Conservation (phyloP, 1,140 invertebrate species). For the Coptotermes formosanus region DNA sequence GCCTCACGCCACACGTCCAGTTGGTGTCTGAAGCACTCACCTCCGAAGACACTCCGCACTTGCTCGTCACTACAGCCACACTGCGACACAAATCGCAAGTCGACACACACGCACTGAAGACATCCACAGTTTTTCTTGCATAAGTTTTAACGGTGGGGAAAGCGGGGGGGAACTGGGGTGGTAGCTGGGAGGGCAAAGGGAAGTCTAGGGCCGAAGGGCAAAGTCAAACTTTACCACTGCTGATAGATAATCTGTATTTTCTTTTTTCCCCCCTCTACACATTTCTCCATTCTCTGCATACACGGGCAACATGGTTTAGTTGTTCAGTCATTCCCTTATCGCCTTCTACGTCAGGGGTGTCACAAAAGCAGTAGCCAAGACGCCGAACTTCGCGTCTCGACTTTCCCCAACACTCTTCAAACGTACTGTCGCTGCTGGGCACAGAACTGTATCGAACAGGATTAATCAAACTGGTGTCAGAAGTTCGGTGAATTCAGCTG, state of each 20-base stretch:
- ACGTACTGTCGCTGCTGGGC: no score
- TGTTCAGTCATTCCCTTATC: neutral
- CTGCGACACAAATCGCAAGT: neutral
- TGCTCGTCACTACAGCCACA: no score
- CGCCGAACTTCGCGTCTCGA: no score
- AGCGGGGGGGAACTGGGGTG: no score
- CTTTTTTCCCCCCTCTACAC: neutral
- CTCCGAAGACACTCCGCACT: no score
- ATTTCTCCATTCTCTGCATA: neutral
- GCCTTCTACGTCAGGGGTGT: neutral
- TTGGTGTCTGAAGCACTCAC: no score
- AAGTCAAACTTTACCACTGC: constrained; percentile 1
- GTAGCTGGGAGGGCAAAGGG: constrained; percentile 12
- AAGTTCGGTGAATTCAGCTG: no score
- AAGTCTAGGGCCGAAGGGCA: constrained; percentile 7
- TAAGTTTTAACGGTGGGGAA: neutral
- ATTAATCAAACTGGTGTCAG: no score
- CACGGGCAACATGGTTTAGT: neutral
- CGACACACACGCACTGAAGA: neutral
- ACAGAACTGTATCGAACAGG: no score
- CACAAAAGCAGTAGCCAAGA: neutral
- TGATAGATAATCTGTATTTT: constrained; percentile 14
- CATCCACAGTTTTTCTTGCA: constrained; percentile 7
- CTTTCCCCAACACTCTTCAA: no score
- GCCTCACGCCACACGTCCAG: no score